Percentiles rank a stretch among this genome's conserved stretches.
phyloP scores from a whole-genome alignment of 1,140 invertebrate species.

The silkworm (Bombyx mori) region ASM3026992v2 NC_085109.1:12741501-12742000 shows the following conservation, averaged over 20 bases:
- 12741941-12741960: no score
- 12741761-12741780: conserved; percentile 41
- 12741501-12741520: conserved; percentile 3
- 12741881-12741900: conserved; percentile 20
- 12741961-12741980: no score
- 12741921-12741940: conserved; percentile 4
- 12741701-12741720: conserved; percentile 61
- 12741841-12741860: conserved; percentile 26
- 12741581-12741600: conserved; percentile 62
- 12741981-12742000: no score
- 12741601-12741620: conserved; percentile 58
- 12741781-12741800: conserved; percentile 40
- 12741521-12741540: neutral
- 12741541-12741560: conserved; percentile 34
- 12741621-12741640: conserved; percentile 43
- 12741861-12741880: conserved; percentile 36
- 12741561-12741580: conserved; percentile 21
- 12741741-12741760: conserved; percentile 36
- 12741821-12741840: conserved; percentile 26
- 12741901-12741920: conserved; percentile 20
- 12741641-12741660: conserved; percentile 31
- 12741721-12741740: conserved; percentile 57
- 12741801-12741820: conserved; percentile 45
- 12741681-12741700: conserved; percentile 43
- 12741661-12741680: conserved; percentile 33